Evolutionary conservation across 2,888 invertebrate genomes (phyloP), one percentile per base, ranked within the genome.

Genomic region (Rhyacophila evoluta): DNA sequence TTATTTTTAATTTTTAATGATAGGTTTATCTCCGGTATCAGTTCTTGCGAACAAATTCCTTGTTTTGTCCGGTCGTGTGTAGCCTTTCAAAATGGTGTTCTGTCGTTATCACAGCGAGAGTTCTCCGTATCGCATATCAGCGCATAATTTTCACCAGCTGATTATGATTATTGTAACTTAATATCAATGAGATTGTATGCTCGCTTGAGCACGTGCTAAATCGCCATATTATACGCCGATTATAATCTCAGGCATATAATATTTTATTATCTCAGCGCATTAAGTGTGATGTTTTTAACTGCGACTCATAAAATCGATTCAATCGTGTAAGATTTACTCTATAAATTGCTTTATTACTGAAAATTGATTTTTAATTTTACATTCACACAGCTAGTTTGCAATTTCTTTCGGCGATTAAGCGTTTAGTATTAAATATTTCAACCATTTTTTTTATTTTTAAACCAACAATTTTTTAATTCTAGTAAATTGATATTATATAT

Each of bases 91-190:
- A 8, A 19, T 25, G 55, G 19, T 55, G 8, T 55, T 55, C 55
- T 55, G 29, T 69, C 69, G 28, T 69, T 69, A 69, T 69, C 69
- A 33, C 69, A 69, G 69, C 69, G 25, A 69, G 69, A 27, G 29
- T 12, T 69, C 55, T 55, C 29, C 15, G 33, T 29, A 29, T 69
- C 69, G 69, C 29, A 33, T 69, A 33, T 28, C 69, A 55, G 55
- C 55, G 33, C n/a, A 33, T 69, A 69, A 28, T 69, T 33, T 28
- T 29, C 33, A 28, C 69, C 69, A 28, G 69, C 33, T 33, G 29
- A 33, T 29, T 29, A 33, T 69, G 69, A 28, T 69, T 69, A 69
- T 69, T 69, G 69, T 28, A 69, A 69, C 69, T 69, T 69, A 69
- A 69, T 33, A 69, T 33, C 69, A 33, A 69, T 69, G 69, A 69